Evolutionary conservation across 2,113 vertebrate species (phyloP).

Genomic region (Alligator sinensis): DNA sequence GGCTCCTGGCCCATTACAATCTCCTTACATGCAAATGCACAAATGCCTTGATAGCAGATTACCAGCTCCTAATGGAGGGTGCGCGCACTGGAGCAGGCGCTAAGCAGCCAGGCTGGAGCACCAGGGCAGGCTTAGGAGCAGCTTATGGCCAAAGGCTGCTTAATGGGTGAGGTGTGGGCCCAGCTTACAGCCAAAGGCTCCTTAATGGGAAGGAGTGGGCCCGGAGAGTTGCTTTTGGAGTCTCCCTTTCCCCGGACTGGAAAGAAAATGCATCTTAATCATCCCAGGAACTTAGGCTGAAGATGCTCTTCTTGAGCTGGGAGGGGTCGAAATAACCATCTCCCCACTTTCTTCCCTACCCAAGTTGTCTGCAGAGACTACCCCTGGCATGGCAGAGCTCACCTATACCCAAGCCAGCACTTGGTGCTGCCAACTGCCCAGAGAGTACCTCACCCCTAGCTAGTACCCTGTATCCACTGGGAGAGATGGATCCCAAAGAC

Average conservation of each 20-base stretch:
- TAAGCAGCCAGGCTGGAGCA: constrained; percentile 68
- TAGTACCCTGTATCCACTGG: too few species aligned
- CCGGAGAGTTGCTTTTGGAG: neutral
- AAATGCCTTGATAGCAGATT: constrained; percentile 83
- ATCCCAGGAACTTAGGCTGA: neutral
- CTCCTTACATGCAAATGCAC: constrained; percentile 82
- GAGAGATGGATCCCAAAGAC: too few species aligned
- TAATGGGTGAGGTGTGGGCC: too few species aligned
- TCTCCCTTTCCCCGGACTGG: neutral
- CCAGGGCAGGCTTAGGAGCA: constrained; percentile 77
- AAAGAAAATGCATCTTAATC: neutral
- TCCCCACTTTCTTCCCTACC: neutral
- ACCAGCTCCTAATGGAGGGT: constrained; percentile 80
- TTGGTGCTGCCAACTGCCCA: too few species aligned
- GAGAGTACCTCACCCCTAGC: too few species aligned
- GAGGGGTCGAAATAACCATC: too few species aligned
- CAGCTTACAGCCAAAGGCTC: constrained; percentile 75
- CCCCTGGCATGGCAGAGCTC: too few species aligned
- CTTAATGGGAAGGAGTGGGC: neutral
- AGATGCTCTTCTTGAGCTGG: too few species aligned
- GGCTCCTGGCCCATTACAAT: constrained; percentile 84
- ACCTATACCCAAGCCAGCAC: too few species aligned
- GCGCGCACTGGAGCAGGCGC: constrained; percentile 69
- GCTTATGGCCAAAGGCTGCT: constrained; percentile 74
- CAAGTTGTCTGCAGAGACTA: too few species aligned